A percentile compares a stretch with the other conserved stretches of the same genome.
Conservation (phyloP, 2,113 vertebrate species). For the Tragulus kanchil region DNA sequence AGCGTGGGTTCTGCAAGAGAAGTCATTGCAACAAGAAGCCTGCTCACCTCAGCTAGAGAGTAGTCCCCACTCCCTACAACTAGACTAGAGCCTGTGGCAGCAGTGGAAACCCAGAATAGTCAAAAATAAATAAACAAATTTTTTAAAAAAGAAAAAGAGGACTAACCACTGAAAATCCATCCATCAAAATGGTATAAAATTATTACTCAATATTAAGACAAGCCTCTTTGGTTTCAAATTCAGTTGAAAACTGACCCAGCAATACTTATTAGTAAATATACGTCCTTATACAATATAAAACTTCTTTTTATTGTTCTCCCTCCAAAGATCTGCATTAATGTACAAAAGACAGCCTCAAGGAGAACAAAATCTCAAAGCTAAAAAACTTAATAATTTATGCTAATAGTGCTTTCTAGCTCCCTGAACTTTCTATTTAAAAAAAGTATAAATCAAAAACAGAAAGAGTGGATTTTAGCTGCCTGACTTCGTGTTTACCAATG, state of each 20-base stretch:
- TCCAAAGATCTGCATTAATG: background rate
- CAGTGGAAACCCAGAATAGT: too few relatives aligned
- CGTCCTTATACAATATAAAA: background rate
- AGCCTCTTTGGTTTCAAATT: conserved; percentile 34
- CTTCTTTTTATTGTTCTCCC: conserved; percentile 20
- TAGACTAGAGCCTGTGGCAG: too few relatives aligned
- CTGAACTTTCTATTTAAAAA: background rate
- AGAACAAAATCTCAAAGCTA: conserved; percentile 13
- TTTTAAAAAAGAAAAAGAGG: too few relatives aligned
- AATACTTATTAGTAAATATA: conserved; percentile 15
- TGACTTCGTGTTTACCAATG: conserved; percentile 14
- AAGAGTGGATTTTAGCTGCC: conserved; percentile 26
- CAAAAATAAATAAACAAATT: too few relatives aligned
- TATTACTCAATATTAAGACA: background rate
- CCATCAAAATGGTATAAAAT: background rate
- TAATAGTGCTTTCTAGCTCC: background rate
- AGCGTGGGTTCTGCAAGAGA: too few relatives aligned
- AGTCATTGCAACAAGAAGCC: too few relatives aligned
- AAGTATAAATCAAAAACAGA: conserved; percentile 17
- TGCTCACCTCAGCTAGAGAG: too few relatives aligned
- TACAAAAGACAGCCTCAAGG: conserved; percentile 8
- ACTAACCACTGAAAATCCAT: background rate
- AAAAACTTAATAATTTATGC: conserved; percentile 45
- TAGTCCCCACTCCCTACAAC: too few relatives aligned
- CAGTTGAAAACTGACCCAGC: background rate